phyloP scores from a whole-genome alignment of 1,140 invertebrate species.

The Drusus annulatus region DNA sequence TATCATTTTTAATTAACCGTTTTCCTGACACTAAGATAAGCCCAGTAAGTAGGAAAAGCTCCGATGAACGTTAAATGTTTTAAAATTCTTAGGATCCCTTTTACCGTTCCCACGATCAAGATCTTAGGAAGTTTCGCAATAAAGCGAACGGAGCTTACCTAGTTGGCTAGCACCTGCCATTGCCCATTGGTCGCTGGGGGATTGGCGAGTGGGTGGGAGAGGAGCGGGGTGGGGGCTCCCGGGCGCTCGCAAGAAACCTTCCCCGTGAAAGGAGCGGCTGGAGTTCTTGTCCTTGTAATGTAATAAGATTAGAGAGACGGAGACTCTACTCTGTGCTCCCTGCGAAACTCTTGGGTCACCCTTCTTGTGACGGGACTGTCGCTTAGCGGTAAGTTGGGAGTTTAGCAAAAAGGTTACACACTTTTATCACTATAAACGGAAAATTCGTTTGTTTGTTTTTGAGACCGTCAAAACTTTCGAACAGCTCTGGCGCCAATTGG shows the following conservation, averaged over 20 bases:
- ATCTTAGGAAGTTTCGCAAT: conserved; percentile 19
- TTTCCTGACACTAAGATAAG: no score
- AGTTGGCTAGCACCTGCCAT: conserved; percentile 26
- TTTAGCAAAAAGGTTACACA: background rate
- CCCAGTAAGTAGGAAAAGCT: no score
- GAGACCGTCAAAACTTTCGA: no score
- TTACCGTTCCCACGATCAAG: no score
- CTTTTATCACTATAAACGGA: no score
- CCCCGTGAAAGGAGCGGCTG: conserved; percentile 43
- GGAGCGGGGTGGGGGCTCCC: background rate
- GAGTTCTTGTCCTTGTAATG: conserved; percentile 53
- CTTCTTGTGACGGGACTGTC: background rate
- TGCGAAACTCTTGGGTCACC: background rate
- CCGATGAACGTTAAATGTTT: no score
- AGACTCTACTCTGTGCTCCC: conserved; percentile 17
- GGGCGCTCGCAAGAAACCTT: conserved; percentile 47
- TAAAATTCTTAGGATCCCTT: no score
- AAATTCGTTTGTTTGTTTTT: no score
- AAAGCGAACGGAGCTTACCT: conserved; percentile 28
- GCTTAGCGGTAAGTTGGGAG: background rate
- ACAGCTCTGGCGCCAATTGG: no score
- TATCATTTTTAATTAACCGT: no score
- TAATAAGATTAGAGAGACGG: conserved; percentile 51
- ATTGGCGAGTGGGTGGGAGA: conserved; percentile 4
- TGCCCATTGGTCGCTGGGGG: conserved; percentile 25